Percentiles rank a stretch among this genome's conserved stretches.
These are phyloP conservation scores for Perca flavescens DNA, from an alignment of 2,113 vertebrate genomes.

Conservation along the genomic window DNA sequence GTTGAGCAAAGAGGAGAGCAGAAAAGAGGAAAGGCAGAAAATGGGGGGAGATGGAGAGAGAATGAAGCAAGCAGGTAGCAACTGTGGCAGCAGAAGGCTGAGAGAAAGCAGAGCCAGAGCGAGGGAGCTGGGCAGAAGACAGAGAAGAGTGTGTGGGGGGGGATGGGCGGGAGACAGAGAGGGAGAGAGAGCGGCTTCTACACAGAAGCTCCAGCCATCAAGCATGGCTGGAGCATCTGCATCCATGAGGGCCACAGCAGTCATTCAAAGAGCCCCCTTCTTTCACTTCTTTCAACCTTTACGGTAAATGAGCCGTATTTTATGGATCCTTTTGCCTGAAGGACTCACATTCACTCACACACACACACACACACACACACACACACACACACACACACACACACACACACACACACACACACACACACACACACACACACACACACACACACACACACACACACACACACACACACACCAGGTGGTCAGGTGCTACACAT, in stretches of 20 bases:
- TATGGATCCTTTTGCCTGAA: constrained; percentile 20
- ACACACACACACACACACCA: too few relatives aligned
- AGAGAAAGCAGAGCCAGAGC: constrained; percentile 58
- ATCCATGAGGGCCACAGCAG: constrained; percentile 40
- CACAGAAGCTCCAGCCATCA: constrained; percentile 54
- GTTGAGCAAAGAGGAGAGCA: constrained; percentile 55
- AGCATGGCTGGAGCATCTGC: constrained; percentile 68
- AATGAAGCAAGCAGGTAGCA: constrained; percentile 60
- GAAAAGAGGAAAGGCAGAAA: constrained; percentile 39
- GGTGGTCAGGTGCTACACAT: too few relatives aligned
- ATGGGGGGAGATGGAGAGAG: constrained; percentile 37
- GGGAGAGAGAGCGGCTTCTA: constrained; percentile 6
- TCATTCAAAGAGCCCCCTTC: constrained; percentile 50
- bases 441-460: too few relatives aligned
- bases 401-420: background rate
- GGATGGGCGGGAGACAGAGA: constrained; percentile 18
- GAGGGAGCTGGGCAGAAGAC: constrained; percentile 43
- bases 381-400: constrained; percentile 25
- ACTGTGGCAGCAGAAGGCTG: constrained; percentile 71
- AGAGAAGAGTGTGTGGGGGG: constrained; percentile 20
- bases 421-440: too few relatives aligned
- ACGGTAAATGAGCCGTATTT: constrained; percentile 36
- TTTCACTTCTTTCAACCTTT: constrained; percentile 45
- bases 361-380: constrained; percentile 25
- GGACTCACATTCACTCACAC: constrained; percentile 5